Base-by-base conservation (phyloP, 2,797 vertebrate genomes). In the Gymnoscopelus microlampas region DNA sequence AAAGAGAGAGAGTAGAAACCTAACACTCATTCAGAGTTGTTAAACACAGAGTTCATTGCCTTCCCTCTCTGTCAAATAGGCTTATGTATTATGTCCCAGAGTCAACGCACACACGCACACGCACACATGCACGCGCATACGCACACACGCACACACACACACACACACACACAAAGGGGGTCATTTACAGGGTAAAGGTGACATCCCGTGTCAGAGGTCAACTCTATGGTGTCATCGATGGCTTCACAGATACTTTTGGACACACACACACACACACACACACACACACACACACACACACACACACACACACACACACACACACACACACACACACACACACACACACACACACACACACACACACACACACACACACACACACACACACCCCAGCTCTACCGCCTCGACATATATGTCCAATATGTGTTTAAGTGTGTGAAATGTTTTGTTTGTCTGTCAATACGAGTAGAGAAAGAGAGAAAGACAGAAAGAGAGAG, bases 51-150 rank as follows among this genome's bases (percentile, higher is more conserved):
- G 63, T 78, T 78, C 55, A 65, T 50, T 60, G 11, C 56, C 55
- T 70, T 68, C 19, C 57, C 39, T 47, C 54, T 68, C 13, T 12
- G 63, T 79, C 44, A 66, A 13, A 35, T 63, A 4, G 24, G 71
- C 53, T 80, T 73, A 72, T 70, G 49, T 49, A 67, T 64, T 78
- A 68, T 57, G 69, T 71, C 35, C 50, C 67, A 69, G 54, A 67
- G 32, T 73, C 70, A 80, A 60, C 73, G 79, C 67, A 76, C 60
- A 69, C 53, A 48, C 49, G 14, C 60, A 55, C 44, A 19, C 39
- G 11, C 39, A 47, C n/a, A 51, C 9, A 68, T 56, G 35, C 47
- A 57, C 35, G 57, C 64, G 56, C 65, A 59, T 24, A 5, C 32
- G 57, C 73, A 78, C 67, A 76, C 60, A 69, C 53, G 29, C 48